These are phyloP conservation scores for Torymus tubicola DNA, from an alignment of 2,888 invertebrate species.

Conservation along the genomic window DNA sequence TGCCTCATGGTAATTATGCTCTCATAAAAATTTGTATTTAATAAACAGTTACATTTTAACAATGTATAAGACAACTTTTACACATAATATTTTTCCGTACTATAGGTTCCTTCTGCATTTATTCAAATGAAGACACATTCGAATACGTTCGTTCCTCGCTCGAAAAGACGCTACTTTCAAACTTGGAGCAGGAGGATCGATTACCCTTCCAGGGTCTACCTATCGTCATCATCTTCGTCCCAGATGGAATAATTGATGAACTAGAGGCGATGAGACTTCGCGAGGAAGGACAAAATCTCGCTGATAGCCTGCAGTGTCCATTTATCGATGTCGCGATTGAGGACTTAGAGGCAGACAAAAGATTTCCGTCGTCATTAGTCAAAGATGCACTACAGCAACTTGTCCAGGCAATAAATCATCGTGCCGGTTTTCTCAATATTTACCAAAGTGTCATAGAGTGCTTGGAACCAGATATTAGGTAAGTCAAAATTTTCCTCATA, in stretches of 20 bases:
- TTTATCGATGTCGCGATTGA: conserved; percentile 87
- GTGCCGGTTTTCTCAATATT: conserved; percentile 85
- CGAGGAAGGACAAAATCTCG: conserved; percentile 92
- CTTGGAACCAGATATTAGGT: conserved; percentile 91
- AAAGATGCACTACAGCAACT: conserved; percentile 86
- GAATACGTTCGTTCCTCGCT: conserved; percentile 94
- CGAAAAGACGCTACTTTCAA: conserved; percentile 92
- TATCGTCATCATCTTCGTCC: conserved; percentile 93
- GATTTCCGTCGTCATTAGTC: conserved; percentile 82
- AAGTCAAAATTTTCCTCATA: conserved; percentile 15
- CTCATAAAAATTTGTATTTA: no score
- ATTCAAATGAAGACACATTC: conserved; percentile 93
- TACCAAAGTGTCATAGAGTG: conserved; percentile 87
- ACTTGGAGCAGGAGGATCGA: conserved; percentile 93
- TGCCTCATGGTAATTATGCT: conserved; percentile 86
- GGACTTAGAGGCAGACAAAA: conserved; percentile 78
- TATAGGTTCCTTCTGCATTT: conserved; percentile 89
- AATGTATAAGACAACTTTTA: background rate
- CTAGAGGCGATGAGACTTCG: conserved; percentile 90
- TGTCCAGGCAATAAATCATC: conserved; percentile 86
- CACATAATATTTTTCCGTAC: conserved; percentile 43
- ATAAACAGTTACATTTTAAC: no score
- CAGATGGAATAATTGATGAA: conserved; percentile 89
- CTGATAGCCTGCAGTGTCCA: conserved; percentile 91
- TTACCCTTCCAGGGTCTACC: conserved; percentile 91